A percentile compares a stretch with the other conserved stretches of the same genome.
These are phyloP conservation scores for Leptopilina syphax DNA, from an alignment of 2,888 invertebrate genomes.

Conservation along the genomic window DNA sequence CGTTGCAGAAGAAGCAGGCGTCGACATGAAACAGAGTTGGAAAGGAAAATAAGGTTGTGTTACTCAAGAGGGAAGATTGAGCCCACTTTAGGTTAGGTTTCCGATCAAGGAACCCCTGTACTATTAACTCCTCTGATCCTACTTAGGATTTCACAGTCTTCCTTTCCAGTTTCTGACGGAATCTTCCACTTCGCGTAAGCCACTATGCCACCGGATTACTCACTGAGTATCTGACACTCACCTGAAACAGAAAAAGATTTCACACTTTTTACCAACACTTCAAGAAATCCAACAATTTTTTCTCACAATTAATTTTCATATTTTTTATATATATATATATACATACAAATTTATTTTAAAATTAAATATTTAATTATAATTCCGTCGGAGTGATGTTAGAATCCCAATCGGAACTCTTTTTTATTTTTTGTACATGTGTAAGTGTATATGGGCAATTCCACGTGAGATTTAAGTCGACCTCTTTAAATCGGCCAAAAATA, in stretches of 20 bases:
- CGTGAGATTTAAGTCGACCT: too few relatives aligned
- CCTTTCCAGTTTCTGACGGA: slow-evolving; percentile 16
- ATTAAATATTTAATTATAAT: too few relatives aligned
- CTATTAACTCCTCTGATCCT: slow-evolving; percentile 37
- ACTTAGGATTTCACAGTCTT: slow-evolving; percentile 38
- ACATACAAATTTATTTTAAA: too few relatives aligned
- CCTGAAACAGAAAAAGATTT: slow-evolving; percentile 32
- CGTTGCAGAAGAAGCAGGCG: not conserved
- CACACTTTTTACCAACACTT: not conserved
- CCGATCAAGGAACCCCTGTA: slow-evolving; percentile 35
- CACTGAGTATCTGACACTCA: slow-evolving; percentile 16
- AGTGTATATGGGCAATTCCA: too few relatives aligned
- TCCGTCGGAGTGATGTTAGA: too few relatives aligned
- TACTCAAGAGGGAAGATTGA: slow-evolving; percentile 33
- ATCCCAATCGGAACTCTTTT: too few relatives aligned
- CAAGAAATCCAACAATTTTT: too few relatives aligned
- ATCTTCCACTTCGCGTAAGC: slow-evolving; percentile 13
- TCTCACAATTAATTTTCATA: too few relatives aligned
- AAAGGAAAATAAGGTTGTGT: slow-evolving; percentile 30
- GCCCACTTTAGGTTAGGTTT: slow-evolving; percentile 35
- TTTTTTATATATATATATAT: too few relatives aligned
- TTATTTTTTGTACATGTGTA: too few relatives aligned
- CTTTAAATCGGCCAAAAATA: too few relatives aligned
- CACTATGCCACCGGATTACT: slow-evolving; percentile 1
- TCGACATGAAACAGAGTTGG: not conserved